phyloP scores from a whole-genome alignment of 2,113 vertebrate species.

The Chaenocephalus aceratus region DNA sequence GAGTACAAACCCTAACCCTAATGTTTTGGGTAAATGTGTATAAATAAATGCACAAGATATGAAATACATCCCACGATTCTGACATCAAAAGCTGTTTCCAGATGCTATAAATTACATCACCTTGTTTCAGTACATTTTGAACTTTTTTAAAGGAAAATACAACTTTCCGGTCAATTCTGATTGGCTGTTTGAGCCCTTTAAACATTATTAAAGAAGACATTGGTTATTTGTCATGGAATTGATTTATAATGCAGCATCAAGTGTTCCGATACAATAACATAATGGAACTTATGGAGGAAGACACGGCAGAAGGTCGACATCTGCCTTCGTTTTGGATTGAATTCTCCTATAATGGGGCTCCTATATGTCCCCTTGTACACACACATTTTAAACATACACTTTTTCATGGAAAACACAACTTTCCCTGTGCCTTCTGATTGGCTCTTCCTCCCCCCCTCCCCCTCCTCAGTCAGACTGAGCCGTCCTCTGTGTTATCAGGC shows the following conservation, averaged over 20 bases:
- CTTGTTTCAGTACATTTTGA: too few relatives aligned
- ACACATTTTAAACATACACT: not conserved
- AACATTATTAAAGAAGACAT: not conserved
- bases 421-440: conserved; percentile 29
- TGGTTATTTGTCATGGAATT: too few relatives aligned
- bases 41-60: not conserved
- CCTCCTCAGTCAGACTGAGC: conserved; percentile 32
- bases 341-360: too few relatives aligned
- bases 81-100: not conserved
- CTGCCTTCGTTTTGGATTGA: too few relatives aligned
- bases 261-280: not conserved
- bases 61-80: not conserved
- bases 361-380: not conserved
- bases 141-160: too few relatives aligned
- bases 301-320: not conserved
- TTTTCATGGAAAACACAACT: not conserved
- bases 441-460: conserved; percentile 24
- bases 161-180: too few relatives aligned
- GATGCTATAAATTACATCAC: too few relatives aligned
- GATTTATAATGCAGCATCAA: too few relatives aligned
- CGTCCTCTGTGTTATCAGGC: conserved; percentile 72
- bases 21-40: too few relatives aligned
- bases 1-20: too few relatives aligned
- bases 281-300: not conserved
- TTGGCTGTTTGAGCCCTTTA: not conserved